Conservation (phyloP, 2,888 invertebrate genomes). For the Spilarctia lutea region DNA sequence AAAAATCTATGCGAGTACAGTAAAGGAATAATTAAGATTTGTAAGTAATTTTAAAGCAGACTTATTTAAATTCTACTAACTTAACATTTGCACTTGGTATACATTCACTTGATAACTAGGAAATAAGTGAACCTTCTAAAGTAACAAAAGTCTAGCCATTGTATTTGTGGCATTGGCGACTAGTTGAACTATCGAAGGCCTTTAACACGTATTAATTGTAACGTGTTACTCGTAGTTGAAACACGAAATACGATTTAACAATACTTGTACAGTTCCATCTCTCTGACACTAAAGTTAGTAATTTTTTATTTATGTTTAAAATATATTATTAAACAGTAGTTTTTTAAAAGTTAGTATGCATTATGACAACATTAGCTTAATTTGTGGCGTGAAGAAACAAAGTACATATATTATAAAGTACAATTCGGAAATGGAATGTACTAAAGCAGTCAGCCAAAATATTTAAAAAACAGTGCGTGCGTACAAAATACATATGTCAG, state of each 20-base stretch:
- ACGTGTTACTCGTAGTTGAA: slow-evolving; percentile 38
- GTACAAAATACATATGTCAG: too few relatives aligned
- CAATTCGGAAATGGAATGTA: too few relatives aligned
- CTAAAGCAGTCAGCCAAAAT: too few relatives aligned
- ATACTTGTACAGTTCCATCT: not conserved
- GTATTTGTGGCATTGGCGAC: slow-evolving; percentile 72
- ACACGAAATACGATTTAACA: not conserved
- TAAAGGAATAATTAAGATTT: too few relatives aligned
- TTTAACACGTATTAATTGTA: slow-evolving; percentile 55
- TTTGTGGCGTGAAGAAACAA: too few relatives aligned
- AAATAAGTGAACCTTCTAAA: slow-evolving; percentile 45
- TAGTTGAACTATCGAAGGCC: slow-evolving; percentile 69
- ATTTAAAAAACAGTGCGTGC: too few relatives aligned
- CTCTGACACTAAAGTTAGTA: slow-evolving; percentile 29
- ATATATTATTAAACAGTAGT: not conserved
- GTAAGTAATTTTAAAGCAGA: too few relatives aligned
- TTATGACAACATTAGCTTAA: not conserved
- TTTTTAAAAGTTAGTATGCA: not conserved
- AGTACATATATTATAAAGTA: too few relatives aligned
- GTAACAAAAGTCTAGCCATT: slow-evolving; percentile 65
- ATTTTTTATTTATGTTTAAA: not conserved
- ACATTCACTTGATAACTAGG: slow-evolving; percentile 39
- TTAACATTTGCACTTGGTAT: slow-evolving; percentile 21
- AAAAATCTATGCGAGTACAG: too few relatives aligned
- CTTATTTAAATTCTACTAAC: not conserved